Percentiles rank a stretch among this genome's conserved stretches.
Conservation (phyloP, 2,888 invertebrate species). For the Lycia hirtaria region DNA sequence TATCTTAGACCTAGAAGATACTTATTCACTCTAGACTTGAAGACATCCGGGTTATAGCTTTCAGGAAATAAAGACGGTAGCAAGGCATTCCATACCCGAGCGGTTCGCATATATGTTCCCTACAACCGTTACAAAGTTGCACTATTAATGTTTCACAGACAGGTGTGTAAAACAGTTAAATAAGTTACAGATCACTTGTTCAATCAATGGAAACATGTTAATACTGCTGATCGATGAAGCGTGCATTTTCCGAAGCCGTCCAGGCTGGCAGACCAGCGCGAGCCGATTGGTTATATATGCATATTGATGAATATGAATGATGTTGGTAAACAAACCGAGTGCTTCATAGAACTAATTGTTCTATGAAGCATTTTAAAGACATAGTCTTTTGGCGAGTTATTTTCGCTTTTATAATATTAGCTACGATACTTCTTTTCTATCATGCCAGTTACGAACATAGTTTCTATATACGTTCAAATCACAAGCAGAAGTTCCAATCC, state of each 20-base stretch:
- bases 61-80: too few species aligned
- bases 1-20: too few species aligned
- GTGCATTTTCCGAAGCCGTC: constrained; percentile 47
- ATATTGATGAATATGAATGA: constrained; percentile 21
- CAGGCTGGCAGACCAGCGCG: constrained; percentile 33
- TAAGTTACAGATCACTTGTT: constrained; percentile 16
- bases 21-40: too few species aligned
- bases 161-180: constrained; percentile 24
- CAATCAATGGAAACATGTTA: constrained; percentile 51
- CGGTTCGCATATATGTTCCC: too few species aligned
- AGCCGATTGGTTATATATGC: constrained; percentile 40
- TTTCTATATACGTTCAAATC: background rate
- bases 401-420: too few species aligned
- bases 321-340: constrained; percentile 22
- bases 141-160: constrained; percentile 15
- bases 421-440: too few species aligned
- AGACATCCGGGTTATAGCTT: too few species aligned
- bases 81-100: too few species aligned
- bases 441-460: too few species aligned
- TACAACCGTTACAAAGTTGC: background rate
- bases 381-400: too few species aligned
- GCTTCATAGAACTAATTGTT: too few species aligned
- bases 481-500: background rate
- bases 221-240: constrained; percentile 49
- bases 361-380: too few species aligned